Percentiles rank a stretch among this genome's conserved stretches.
phyloP scores from a whole-genome alignment of 2,113 vertebrate genomes.

The Tragelaphus strepsiceros region DNA sequence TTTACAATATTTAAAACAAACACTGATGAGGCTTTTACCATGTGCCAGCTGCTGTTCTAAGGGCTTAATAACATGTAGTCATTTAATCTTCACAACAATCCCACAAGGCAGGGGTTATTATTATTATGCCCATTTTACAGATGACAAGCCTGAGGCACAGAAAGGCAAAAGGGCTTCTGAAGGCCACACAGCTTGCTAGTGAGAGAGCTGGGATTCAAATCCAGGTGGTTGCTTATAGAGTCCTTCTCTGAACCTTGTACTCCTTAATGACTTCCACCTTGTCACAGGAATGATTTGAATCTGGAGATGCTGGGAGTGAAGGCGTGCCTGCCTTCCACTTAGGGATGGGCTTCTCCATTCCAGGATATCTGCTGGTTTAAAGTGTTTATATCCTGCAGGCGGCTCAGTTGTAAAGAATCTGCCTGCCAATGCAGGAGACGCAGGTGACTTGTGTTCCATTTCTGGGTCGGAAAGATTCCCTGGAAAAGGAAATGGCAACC shows the following conservation, averaged over 20 bases:
- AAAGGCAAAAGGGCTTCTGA: not conserved
- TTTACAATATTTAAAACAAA: not conserved
- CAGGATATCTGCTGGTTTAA: not conserved
- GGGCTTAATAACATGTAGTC: not conserved
- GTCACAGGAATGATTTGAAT: not conserved
- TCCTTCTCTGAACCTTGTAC: not conserved
- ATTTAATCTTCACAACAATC: not conserved
- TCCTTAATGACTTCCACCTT: not conserved
- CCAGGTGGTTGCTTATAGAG: not conserved
- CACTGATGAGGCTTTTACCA: not conserved
- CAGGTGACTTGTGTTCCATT: not conserved
- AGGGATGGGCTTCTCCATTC: not conserved
- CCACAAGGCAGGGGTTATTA: not conserved
- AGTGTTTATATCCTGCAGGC: not conserved
- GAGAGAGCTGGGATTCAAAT: not conserved
- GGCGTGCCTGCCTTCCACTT: not conserved
- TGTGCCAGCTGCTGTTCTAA: not conserved
- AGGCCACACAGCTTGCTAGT: not conserved
- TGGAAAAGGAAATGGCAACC: not conserved
- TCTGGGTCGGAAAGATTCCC: not conserved
- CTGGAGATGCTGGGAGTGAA: not conserved
- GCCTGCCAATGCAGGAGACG: not conserved
- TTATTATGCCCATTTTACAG: not conserved
- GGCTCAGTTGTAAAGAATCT: not conserved
- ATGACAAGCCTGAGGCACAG: not conserved